phyloP scores from a whole-genome alignment of 2,113 vertebrate species.

The Gallinago undulata region DNA sequence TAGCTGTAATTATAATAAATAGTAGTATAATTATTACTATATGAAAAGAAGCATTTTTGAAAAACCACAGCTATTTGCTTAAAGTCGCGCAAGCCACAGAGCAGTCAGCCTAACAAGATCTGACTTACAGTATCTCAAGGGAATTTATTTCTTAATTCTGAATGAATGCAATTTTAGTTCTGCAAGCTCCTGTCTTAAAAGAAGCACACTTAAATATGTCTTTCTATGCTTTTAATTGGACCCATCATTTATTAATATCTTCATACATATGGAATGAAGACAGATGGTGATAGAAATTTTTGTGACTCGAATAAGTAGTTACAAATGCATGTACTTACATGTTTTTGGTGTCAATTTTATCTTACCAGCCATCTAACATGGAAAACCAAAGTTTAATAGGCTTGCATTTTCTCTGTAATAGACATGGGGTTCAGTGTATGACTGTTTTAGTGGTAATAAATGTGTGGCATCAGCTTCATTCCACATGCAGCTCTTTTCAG shows the following conservation, averaged over 20 bases:
- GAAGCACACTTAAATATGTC: background rate
- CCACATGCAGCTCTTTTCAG: background rate
- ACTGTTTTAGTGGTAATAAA: background rate
- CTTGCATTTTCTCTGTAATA: background rate
- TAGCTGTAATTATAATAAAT: background rate
- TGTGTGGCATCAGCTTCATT: background rate
- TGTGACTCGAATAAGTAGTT: background rate
- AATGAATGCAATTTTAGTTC: background rate
- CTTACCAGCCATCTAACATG: background rate
- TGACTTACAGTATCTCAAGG: background rate
- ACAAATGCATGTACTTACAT: background rate
- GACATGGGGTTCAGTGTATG: background rate
- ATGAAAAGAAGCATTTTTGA: background rate
- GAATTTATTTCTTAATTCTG: background rate
- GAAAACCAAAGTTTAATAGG: background rate
- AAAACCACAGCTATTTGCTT: background rate
- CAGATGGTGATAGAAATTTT: background rate
- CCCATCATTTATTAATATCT: background rate
- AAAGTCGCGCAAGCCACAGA: rapidly evolving
- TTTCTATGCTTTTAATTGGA: background rate
- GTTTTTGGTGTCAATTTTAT: background rate
- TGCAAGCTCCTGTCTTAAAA: background rate
- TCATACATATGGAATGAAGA: background rate
- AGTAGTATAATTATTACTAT: background rate
- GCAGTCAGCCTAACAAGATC: background rate